Percentiles rank a stretch among this genome's conserved stretches.
These are phyloP conservation scores for Metalampra italica DNA, from an alignment of 2,888 invertebrate genomes.

Conservation along the genomic window DNA sequence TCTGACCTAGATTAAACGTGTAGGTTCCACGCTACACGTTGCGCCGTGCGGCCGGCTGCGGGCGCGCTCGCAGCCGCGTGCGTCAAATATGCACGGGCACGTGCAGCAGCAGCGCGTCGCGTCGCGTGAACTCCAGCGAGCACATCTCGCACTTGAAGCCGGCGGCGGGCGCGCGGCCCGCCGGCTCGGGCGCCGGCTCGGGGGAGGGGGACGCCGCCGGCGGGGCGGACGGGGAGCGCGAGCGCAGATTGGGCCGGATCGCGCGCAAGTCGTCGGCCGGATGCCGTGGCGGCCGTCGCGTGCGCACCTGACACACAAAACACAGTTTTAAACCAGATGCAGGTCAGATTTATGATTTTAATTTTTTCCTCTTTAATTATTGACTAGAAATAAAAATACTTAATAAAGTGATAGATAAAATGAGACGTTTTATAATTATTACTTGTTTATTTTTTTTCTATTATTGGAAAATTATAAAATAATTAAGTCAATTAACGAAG, in stretches of 20 bases:
- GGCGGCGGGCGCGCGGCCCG: conserved; percentile 33
- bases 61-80: conserved; percentile 4
- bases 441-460: too few relatives aligned
- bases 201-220: conserved; percentile 10
- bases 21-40: background rate
- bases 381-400: too few relatives aligned
- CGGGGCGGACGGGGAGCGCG: conserved; percentile 16
- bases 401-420: too few relatives aligned
- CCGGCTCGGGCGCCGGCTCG: conserved; percentile 9
- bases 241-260: conserved; percentile 34
- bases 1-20: too few relatives aligned
- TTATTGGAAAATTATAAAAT: too few relatives aligned
- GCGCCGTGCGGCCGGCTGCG: conserved; percentile 9
- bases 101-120: conserved; percentile 84
- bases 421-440: too few relatives aligned
- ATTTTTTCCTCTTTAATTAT: too few relatives aligned
- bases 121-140: conserved; percentile 84
- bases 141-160: conserved; percentile 90
- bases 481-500: too few relatives aligned
- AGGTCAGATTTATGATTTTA: too few relatives aligned
- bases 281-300: conserved; percentile 54
- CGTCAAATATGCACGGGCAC: conserved; percentile 90
- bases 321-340: background rate
- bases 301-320: conserved; percentile 29
- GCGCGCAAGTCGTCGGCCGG: conserved; percentile 64